These are phyloP conservation scores for Hyperoplus immaculatus DNA, from an alignment of 2,797 vertebrate genomes.

Conservation along the genomic window DNA sequence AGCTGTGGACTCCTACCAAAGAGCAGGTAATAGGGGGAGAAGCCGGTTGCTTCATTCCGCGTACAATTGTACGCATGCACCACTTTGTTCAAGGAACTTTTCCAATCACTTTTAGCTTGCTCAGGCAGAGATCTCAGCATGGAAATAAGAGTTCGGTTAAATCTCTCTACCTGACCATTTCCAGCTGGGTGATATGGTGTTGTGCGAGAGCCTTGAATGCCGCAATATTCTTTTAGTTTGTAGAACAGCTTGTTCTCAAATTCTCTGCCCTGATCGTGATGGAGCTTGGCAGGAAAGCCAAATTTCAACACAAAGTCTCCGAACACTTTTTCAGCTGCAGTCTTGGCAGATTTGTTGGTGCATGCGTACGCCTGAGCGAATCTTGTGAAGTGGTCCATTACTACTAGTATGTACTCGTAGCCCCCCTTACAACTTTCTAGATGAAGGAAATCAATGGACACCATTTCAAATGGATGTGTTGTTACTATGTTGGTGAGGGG, in stretches of 20 bases:
- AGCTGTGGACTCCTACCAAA: too few species aligned
- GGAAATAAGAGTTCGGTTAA: slow-evolving; percentile 13
- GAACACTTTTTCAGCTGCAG: slow-evolving; percentile 16
- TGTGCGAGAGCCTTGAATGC: slow-evolving; percentile 4
- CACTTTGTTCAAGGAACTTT: too few species aligned
- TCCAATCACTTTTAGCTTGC: slow-evolving; percentile 4
- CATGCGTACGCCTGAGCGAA: not conserved
- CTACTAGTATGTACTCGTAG: not conserved
- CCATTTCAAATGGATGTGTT: slow-evolving; percentile 11
- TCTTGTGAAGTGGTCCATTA: not conserved
- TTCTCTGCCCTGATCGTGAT: slow-evolving; percentile 17
- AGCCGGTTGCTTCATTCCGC: too few species aligned
- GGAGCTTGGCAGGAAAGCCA: not conserved
- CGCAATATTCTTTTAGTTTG: not conserved
- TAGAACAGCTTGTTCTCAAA: slow-evolving; percentile 22
- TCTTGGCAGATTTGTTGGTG: slow-evolving; percentile 14
- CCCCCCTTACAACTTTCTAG: slow-evolving; percentile 11
- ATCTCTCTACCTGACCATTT: slow-evolving; percentile 15
- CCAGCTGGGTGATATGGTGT: slow-evolving; percentile 12
- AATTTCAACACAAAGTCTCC: slow-evolving; percentile 28
- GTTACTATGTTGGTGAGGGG: not conserved
- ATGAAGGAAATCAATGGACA: slow-evolving; percentile 14
- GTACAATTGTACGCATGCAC: too few species aligned
- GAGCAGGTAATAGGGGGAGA: too few species aligned
- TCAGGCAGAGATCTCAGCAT: slow-evolving; percentile 17